Percentiles rank a stretch among this genome's conserved stretches.
Evolutionary conservation across 2,888 invertebrate species (phyloP).

Genomic region (Leptothorax acervorum): DNA sequence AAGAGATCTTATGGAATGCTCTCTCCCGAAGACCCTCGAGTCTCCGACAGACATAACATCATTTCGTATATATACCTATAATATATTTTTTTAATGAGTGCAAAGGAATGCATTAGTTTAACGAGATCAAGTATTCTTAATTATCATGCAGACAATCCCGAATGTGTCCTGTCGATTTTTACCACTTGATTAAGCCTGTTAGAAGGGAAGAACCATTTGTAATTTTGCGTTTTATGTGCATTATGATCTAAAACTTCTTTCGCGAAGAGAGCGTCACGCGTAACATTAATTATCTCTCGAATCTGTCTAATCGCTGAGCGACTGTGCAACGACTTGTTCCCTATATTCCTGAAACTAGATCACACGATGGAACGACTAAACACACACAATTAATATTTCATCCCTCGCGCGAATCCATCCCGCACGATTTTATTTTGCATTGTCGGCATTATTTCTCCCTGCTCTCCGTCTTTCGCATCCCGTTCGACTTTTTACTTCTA

Average conservation of each 20-base stretch:
- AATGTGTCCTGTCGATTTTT: slow-evolving; percentile 35
- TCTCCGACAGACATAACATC: neutral
- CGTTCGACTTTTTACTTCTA: slow-evolving; percentile 20
- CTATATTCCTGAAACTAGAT: neutral
- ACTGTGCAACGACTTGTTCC: slow-evolving; percentile 16
- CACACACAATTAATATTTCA: slow-evolving; percentile 38
- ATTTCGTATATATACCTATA: neutral
- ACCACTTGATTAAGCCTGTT: slow-evolving; percentile 1
- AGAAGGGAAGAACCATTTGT: slow-evolving; percentile 20
- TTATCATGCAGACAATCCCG: slow-evolving; percentile 39
- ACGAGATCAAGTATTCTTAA: neutral
- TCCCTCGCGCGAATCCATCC: slow-evolving; percentile 24
- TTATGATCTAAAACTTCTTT: slow-evolving; percentile 50
- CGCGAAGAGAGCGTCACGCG: neutral
- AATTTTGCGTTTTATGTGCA: slow-evolving; percentile 43
- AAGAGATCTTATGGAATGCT: neutral
- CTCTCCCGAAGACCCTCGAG: neutral
- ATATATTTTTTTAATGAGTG: neutral
- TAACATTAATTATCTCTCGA: slow-evolving; percentile 8
- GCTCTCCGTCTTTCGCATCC: slow-evolving; percentile 2
- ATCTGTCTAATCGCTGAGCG: slow-evolving; percentile 11
- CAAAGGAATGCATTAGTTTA: neutral
- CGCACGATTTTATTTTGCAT: slow-evolving; percentile 64
- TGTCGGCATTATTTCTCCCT: slow-evolving; percentile 52
- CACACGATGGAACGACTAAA: neutral